Conservation (phyloP, 2,888 invertebrate species). For the Pristionchus maxplancki region DNA sequence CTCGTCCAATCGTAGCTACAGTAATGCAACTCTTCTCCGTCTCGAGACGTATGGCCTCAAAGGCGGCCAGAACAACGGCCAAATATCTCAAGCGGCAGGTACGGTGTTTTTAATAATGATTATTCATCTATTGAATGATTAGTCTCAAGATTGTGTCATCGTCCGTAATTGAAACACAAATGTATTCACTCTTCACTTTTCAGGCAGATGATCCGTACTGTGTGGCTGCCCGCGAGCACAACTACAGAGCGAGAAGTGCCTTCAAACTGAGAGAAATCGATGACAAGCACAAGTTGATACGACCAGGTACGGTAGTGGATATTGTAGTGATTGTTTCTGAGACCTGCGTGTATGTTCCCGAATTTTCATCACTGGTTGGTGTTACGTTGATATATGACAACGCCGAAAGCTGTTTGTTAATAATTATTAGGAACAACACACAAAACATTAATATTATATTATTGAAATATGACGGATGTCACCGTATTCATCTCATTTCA, state of each 20-base stretch:
- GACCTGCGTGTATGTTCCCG: neutral
- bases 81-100: constrained; percentile 46
- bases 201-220: constrained; percentile 43
- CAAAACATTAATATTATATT: too few relatives aligned
- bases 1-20: neutral
- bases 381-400: too few relatives aligned
- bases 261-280: constrained; percentile 76
- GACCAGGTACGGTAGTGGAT: constrained; percentile 57
- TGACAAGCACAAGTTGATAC: constrained; percentile 68
- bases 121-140: too few relatives aligned
- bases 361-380: neutral
- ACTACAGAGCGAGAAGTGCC: constrained; percentile 74
- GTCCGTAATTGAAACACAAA: neutral
- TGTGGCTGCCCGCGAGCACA: constrained; percentile 40
- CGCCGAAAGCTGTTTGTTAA: too few relatives aligned
- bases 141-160: too few relatives aligned
- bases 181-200: neutral
- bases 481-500: constrained; percentile 41
- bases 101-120: neutral
- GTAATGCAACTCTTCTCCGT: constrained; percentile 31
- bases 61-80: constrained; percentile 11
- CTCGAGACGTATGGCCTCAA: constrained; percentile 29
- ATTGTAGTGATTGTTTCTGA: neutral
- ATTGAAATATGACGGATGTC: too few relatives aligned
- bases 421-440: too few relatives aligned